These are phyloP conservation scores for Eledone cirrhosa DNA, from an alignment of 2,888 invertebrate genomes.

Conservation along the genomic window DNA sequence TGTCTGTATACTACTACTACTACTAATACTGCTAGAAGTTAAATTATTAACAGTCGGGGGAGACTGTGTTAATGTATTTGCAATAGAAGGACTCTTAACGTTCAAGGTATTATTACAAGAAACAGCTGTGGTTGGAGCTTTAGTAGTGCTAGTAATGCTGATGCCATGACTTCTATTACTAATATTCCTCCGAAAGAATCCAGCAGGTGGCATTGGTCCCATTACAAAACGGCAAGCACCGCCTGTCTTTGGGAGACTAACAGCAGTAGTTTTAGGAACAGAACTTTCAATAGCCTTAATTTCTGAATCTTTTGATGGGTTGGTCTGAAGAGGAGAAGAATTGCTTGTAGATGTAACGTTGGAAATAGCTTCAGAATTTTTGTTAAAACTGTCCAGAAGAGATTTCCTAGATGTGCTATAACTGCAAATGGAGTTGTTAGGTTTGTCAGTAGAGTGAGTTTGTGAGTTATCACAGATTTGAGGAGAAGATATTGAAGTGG, in stretches of 20 bases:
- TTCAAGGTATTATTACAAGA: too few relatives aligned
- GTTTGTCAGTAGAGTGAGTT: constrained; percentile 19
- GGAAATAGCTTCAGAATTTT: background rate
- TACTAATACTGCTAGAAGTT: background rate
- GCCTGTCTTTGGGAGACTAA: constrained; percentile 11
- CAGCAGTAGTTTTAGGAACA: constrained; percentile 24
- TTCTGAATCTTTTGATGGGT: background rate
- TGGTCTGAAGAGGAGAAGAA: too few relatives aligned
- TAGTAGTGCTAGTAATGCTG: constrained; percentile 12
- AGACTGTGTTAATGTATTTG: too few relatives aligned
- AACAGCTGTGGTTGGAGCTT: too few relatives aligned
- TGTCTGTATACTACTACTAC: background rate
- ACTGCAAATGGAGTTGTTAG: constrained; percentile 16
- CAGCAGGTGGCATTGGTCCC: constrained; percentile 19
- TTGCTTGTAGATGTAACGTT: background rate
- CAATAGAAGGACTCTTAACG: too few relatives aligned
- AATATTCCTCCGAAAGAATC: constrained; percentile 15
- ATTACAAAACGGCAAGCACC: constrained; percentile 23
- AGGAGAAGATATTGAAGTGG: background rate
- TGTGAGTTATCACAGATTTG: constrained; percentile 22
- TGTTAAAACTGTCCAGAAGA: constrained; percentile 1
- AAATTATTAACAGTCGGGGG: background rate
- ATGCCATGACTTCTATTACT: constrained; percentile 25
- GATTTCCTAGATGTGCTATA: constrained; percentile 14
- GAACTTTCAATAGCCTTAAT: background rate